A percentile compares a stretch with the other conserved stretches of the same genome.
Evolutionary conservation across 2,888 invertebrate species (phyloP).

Genomic region (Macroteleia sp.): DNA sequence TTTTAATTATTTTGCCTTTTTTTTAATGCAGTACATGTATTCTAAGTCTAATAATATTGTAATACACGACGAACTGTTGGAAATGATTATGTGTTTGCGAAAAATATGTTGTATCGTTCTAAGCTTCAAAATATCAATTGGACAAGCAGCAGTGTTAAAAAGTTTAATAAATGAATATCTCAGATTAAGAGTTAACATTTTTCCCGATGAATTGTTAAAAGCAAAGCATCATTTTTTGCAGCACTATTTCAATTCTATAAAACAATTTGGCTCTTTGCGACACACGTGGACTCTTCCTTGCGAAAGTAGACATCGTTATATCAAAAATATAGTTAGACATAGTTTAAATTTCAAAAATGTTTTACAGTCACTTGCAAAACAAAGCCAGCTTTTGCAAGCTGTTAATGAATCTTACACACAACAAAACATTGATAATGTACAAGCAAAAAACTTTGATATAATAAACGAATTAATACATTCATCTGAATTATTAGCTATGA

Average conservation of each 20-base stretch:
- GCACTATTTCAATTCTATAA: slow-evolving; percentile 59
- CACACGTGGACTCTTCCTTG: slow-evolving; percentile 61
- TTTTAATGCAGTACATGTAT: not conserved
- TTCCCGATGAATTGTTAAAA: slow-evolving; percentile 45
- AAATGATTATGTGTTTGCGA: slow-evolving; percentile 29
- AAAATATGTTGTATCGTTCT: slow-evolving; percentile 14
- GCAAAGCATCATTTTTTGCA: slow-evolving; percentile 64
- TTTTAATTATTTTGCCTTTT: slow-evolving; percentile 18
- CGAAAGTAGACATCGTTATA: slow-evolving; percentile 65
- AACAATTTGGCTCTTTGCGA: slow-evolving; percentile 57
- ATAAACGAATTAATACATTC: no score
- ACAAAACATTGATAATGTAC: no score
- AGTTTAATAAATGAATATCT: slow-evolving; percentile 47
- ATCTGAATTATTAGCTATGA: no score
- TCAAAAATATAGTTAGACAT: slow-evolving; percentile 9
- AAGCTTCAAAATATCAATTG: slow-evolving; percentile 39
- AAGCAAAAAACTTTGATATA: no score
- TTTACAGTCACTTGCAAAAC: slow-evolving; percentile 36
- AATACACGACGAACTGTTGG: slow-evolving; percentile 7
- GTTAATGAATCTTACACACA: no score
- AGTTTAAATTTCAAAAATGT: slow-evolving; percentile 64
- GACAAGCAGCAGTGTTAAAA: slow-evolving; percentile 38
- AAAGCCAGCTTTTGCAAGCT: slow-evolving; percentile 28
- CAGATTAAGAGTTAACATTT: slow-evolving; percentile 35
- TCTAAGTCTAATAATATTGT: no score